These are phyloP conservation scores for Dallia pectoralis DNA, from an alignment of 2,797 vertebrate species.

Conservation along the genomic window DNA sequence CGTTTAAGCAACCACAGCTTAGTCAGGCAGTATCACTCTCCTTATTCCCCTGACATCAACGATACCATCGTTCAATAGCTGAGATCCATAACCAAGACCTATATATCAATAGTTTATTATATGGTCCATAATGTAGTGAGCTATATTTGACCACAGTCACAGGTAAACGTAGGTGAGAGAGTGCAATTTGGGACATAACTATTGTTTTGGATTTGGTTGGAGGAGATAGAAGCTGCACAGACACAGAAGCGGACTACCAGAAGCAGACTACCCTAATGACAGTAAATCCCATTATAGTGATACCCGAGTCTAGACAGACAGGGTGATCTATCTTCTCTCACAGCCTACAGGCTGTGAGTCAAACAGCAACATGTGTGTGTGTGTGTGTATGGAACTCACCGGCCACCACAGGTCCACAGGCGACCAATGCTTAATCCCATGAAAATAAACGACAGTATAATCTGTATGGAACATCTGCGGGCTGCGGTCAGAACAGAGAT, in stretches of 20 bases:
- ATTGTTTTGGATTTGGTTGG: not conserved
- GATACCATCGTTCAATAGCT: not conserved
- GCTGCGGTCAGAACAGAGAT: slow-evolving; percentile 40
- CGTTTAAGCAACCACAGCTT: slow-evolving; percentile 18
- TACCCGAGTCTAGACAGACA: slow-evolving; percentile 76
- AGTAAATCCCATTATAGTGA: slow-evolving; percentile 83
- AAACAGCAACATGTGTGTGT: slow-evolving; percentile 29
- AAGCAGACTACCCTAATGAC: slow-evolving; percentile 74
- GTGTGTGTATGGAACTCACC: slow-evolving; percentile 24
- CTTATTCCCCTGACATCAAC: slow-evolving; percentile 19
- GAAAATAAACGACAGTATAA: slow-evolving; percentile 52
- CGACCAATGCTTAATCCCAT: slow-evolving; percentile 36
- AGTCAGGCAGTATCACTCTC: slow-evolving; percentile 43
- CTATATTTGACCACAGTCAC: not conserved
- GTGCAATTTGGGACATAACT: not conserved
- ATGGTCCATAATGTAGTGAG: not conserved
- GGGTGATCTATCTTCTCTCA: slow-evolving; percentile 66
- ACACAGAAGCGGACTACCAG: slow-evolving; percentile 33
- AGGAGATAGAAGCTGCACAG: slow-evolving; percentile 15
- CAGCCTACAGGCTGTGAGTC: slow-evolving; percentile 36
- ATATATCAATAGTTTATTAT: not conserved
- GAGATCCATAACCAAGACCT: slow-evolving; percentile 26
- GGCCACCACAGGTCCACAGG: slow-evolving; percentile 1
- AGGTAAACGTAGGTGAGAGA: not conserved
- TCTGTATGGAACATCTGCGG: slow-evolving; percentile 39